Evolutionary conservation across 2,888 invertebrate species (phyloP), one percentile per base, ranked within the genome.

Genomic region (Lasioglossum oenotherae): DNA sequence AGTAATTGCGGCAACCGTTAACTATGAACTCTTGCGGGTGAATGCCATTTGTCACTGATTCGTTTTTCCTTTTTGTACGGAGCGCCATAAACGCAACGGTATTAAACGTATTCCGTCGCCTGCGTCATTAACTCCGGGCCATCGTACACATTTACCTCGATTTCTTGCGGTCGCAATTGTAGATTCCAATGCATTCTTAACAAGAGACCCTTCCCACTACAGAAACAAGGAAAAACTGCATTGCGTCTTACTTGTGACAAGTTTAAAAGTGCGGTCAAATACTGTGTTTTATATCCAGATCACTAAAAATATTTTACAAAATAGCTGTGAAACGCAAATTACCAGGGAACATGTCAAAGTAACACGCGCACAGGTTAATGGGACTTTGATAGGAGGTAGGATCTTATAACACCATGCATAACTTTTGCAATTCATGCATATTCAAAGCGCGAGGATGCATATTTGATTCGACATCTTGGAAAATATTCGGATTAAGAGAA

Each of bases 1-100:
- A 73, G 78, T 73, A 74, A 79, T 79, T 74, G 53, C n/a, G 57
- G 31, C 57, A 57, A 74, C 78, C 74, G 78, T 79, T 79, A 73
- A 79, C 57, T 79, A 74, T 41, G 73, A 79, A 74, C 41, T 44
- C 35, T 44, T 14, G 44, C 60, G 44, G 57, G 41, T 74, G 73
- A 73, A 79, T 73, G 57, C 31, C 16, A 79, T 60, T 31, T 79
- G 73, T 44, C 73, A 44, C 44, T 23, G 44, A 23, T 60, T 74
- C 60, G 72, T 38, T 78, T 78, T 31, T 71, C 41, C 41, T 71
- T 71, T 71, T 71, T 71, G 41, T n/a, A 6, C 38, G 71, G 38
- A n/a, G 14, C 41, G 23, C 71, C 71, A 12, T 41, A 46, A 46
- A 46, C 46, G 46, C 46, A 41, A 71, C 38, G 71, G 71, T 41